Conservation (phyloP, 37 sponge, comb jelly and placozoan species). For the Amphimedon queenslandica region DNA sequence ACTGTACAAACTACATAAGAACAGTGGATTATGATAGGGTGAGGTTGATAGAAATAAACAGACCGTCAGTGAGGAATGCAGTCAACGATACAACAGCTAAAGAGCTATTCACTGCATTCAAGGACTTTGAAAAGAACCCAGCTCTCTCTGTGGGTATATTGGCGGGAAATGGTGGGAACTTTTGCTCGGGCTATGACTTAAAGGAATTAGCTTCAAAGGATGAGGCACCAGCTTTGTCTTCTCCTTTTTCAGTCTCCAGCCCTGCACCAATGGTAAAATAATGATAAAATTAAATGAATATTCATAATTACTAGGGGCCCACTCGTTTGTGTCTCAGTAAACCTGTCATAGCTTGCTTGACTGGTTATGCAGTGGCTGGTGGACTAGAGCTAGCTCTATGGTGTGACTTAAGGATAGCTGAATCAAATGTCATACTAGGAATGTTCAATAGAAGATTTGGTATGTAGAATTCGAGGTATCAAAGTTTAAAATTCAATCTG, state of each 20-base stretch:
- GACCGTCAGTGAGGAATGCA: constrained; percentile 54
- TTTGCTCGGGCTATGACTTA: constrained; percentile 77
- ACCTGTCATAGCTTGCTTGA: constrained; percentile 67
- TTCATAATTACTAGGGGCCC: constrained; percentile 40
- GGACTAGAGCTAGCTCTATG: constrained; percentile 69
- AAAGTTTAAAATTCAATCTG: too few species aligned
- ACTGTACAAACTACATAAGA: too few species aligned
- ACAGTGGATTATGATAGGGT: too few species aligned
- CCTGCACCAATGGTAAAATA: background rate
- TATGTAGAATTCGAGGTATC: too few species aligned
- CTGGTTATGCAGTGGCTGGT: constrained; percentile 74
- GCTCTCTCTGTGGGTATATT: constrained; percentile 26
- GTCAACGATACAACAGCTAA: constrained; percentile 46
- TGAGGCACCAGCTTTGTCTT: background rate
- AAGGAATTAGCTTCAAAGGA: constrained; percentile 32
- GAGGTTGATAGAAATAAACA: constrained; percentile 37
- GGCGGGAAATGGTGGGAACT: constrained; percentile 49
- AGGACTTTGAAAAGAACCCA: constrained; percentile 29
- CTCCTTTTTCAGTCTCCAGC: background rate
- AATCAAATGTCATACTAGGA: constrained; percentile 56
- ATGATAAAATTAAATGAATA: background rate
- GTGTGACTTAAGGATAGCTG: constrained; percentile 69
- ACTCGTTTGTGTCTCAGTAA: constrained; percentile 38
- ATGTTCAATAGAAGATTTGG: constrained; percentile 71
- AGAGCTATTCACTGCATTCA: constrained; percentile 43